A percentile compares a stretch with the other conserved stretches of the same genome.
Evolutionary conservation across 2,113 vertebrate genomes (phyloP).

Genomic region (mouse (Mus musculus)): DNA sequence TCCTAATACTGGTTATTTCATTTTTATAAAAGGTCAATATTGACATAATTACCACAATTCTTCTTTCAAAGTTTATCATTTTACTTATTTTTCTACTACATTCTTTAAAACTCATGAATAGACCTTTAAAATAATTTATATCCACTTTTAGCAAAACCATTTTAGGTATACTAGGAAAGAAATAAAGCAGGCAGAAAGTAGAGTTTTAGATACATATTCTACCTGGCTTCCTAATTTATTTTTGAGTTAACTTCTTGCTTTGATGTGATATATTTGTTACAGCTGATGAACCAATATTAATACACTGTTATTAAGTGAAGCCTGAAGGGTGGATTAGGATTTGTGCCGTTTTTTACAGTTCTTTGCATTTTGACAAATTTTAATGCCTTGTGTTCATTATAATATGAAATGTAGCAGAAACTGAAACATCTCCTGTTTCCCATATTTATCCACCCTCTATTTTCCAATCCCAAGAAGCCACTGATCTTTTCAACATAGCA

Average conservation of each 20-base stretch:
- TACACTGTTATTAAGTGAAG: not conserved
- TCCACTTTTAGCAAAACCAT: not conserved
- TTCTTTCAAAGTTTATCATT: not conserved
- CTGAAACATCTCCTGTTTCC: not conserved
- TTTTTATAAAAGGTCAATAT: conserved; percentile 33
- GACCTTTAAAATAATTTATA: not conserved
- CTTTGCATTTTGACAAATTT: not conserved
- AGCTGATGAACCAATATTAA: not conserved
- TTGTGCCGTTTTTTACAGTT: not conserved
- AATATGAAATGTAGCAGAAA: not conserved
- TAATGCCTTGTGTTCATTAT: not conserved
- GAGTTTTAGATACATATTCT: not conserved
- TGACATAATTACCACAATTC: not conserved
- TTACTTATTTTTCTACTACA: conserved; percentile 5
- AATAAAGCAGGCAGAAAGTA: not conserved
- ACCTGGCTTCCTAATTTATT: not conserved
- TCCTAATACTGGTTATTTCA: not conserved
- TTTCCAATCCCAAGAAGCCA: not conserved
- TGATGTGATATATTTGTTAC: not conserved
- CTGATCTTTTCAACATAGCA: not conserved
- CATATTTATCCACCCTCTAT: not conserved
- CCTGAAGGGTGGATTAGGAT: not conserved
- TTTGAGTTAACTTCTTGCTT: not conserved
- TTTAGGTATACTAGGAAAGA: not conserved
- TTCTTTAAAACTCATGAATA: not conserved